These are phyloP conservation scores for Lamproptera curius DNA, from an alignment of 2,888 invertebrate genomes.

Conservation along the genomic window DNA sequence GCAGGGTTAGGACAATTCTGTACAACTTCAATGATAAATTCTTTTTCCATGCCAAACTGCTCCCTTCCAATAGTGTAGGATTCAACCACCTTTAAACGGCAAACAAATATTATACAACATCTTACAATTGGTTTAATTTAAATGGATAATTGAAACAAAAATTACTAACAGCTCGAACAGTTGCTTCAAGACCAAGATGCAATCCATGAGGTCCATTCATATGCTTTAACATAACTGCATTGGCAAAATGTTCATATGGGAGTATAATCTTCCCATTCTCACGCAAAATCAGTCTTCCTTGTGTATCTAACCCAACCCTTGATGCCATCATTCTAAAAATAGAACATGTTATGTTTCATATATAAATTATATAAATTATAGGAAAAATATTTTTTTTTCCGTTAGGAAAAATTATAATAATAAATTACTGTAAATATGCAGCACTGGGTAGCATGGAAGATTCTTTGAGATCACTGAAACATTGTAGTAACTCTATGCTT, in stretches of 20 bases:
- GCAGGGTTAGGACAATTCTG: slow-evolving; percentile 93
- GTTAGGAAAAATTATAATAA: no score
- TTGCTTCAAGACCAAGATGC: slow-evolving; percentile 90
- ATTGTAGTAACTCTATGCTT: slow-evolving; percentile 89
- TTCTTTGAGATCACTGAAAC: slow-evolving; percentile 91
- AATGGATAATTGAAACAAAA: no score
- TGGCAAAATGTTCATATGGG: slow-evolving; percentile 93
- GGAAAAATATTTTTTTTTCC: no score
- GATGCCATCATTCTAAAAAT: slow-evolving; percentile 90
- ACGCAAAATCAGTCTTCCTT: slow-evolving; percentile 88
- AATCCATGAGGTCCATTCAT: slow-evolving; percentile 93
- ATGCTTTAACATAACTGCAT: slow-evolving; percentile 93
- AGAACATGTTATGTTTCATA: no score
- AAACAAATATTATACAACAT: background rate
- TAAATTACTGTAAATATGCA: slow-evolving; percentile 90
- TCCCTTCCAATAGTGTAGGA: slow-evolving; percentile 91
- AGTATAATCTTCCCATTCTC: slow-evolving; percentile 94
- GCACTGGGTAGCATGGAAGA: slow-evolving; percentile 92
- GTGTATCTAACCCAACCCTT: slow-evolving; percentile 88
- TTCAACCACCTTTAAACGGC: slow-evolving; percentile 83
- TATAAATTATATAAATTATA: no score
- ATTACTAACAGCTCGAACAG: slow-evolving; percentile 87
- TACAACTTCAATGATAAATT: slow-evolving; percentile 92
- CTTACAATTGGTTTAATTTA: background rate
- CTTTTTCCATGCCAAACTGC: slow-evolving; percentile 93